These are phyloP conservation scores for Lepeophtheirus nordmannii DNA, from an alignment of 2,888 invertebrate species.

Conservation along the genomic window DNA sequence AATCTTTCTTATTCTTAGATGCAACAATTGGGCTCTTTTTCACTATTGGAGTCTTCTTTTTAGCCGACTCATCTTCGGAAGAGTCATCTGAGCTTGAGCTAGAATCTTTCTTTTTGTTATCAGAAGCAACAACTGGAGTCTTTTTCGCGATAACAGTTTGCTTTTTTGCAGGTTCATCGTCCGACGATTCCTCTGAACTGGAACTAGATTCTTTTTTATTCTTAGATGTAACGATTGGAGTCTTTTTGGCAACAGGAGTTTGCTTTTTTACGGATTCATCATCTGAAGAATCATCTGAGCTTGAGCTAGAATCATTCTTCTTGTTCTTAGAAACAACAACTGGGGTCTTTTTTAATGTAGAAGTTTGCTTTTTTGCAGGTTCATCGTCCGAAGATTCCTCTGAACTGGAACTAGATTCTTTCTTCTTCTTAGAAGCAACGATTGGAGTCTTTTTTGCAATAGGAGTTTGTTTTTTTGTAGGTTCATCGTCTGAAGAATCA, in stretches of 20 bases:
- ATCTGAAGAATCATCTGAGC: neutral
- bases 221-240: no score
- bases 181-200: neutral
- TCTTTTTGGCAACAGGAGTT: no score
- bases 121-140: neutral
- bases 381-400: constrained; percentile 6
- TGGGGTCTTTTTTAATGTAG: neutral
- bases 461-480: neutral
- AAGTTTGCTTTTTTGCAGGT: neutral
- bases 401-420: neutral
- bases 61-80: neutral
- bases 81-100: constrained; percentile 12
- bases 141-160: neutral
- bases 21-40: constrained; percentile 3
- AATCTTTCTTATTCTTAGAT: neutral
- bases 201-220: constrained; percentile 2
- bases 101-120: neutral
- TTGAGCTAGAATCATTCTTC: neutral
- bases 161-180: neutral
- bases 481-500: neutral
- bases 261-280: neutral
- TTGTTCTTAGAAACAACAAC: neutral
- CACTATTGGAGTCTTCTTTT: neutral
- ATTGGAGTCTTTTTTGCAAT: neutral
- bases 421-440: neutral